phyloP scores from a whole-genome alignment of 2,888 invertebrate genomes.

The Antheraea assamensis region DNA sequence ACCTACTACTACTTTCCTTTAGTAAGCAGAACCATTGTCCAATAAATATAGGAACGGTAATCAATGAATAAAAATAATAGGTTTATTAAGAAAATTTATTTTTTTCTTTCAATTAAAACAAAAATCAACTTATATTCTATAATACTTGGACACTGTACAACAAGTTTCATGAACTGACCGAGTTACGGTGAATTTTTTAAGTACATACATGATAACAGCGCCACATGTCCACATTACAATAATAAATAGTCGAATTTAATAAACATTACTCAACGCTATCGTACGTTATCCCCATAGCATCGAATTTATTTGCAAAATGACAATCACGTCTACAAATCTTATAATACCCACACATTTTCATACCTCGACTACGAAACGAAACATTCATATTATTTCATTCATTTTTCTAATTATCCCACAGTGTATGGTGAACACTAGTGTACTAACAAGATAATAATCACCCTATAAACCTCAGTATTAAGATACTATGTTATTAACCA shows the following conservation, averaged over 20 bases:
- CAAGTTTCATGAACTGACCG: slow-evolving; percentile 31
- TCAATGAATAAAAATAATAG: slow-evolving; percentile 9
- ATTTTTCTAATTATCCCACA: background rate
- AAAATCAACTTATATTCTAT: slow-evolving; percentile 40
- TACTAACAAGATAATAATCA: too few species aligned
- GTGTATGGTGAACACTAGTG: too few species aligned
- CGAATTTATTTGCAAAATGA: background rate
- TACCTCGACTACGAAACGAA: background rate
- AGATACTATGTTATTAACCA: too few species aligned
- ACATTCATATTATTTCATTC: background rate
- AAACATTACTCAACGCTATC: too few species aligned
- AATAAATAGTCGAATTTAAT: background rate
- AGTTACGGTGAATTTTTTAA: slow-evolving; percentile 30
- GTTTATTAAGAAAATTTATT: slow-evolving; percentile 23
- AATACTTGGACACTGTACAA: slow-evolving; percentile 52
- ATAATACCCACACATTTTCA: background rate
- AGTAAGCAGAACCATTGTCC: background rate
- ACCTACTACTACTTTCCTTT: too few species aligned
- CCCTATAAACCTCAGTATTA: too few species aligned
- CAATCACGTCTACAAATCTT: background rate
- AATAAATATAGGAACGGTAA: background rate
- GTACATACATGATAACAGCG: slow-evolving; percentile 29
- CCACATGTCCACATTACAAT: background rate
- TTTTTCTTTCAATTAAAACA: slow-evolving; percentile 25
- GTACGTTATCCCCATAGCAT: too few species aligned